These are phyloP conservation scores for Acrocephalus kingi DNA, from an alignment of 2,113 vertebrate genomes.

Conservation along the genomic window DNA sequence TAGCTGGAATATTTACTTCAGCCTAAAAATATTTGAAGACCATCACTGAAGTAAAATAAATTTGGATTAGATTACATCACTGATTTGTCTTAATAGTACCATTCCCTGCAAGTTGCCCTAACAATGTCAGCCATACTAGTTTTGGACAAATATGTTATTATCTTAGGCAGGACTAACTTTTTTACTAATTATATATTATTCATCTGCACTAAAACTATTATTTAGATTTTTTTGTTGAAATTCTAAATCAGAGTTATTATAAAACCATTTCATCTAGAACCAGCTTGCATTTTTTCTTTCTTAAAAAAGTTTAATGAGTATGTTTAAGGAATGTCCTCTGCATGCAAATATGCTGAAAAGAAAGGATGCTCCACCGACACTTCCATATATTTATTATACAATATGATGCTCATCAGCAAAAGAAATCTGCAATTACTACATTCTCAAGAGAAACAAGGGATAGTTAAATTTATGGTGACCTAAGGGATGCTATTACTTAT, in stretches of 20 bases:
- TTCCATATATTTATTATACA: neutral
- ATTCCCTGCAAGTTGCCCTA: neutral
- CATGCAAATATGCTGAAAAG: neutral
- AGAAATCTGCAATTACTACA: neutral
- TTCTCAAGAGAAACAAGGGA: neutral
- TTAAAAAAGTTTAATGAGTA: neutral
- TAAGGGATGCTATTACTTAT: neutral
- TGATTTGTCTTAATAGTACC: neutral
- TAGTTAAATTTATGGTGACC: neutral
- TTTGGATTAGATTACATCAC: neutral
- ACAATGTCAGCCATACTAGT: neutral
- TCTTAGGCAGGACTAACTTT: neutral
- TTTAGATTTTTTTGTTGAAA: neutral
- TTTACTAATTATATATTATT: neutral
- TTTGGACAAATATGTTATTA: neutral
- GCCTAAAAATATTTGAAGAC: neutral
- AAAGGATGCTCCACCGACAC: neutral
- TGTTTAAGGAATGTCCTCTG: neutral
- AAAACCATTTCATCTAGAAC: neutral
- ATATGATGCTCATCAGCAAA: neutral
- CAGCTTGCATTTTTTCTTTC: neutral
- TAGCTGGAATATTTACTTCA: neutral
- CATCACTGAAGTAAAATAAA: neutral
- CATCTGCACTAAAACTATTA: neutral
- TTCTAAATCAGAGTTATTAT: neutral